Evolutionary conservation across 2,888 invertebrate species (phyloP), one percentile per base, ranked within the genome.

Genomic region (Argynnis bischoffii): DNA sequence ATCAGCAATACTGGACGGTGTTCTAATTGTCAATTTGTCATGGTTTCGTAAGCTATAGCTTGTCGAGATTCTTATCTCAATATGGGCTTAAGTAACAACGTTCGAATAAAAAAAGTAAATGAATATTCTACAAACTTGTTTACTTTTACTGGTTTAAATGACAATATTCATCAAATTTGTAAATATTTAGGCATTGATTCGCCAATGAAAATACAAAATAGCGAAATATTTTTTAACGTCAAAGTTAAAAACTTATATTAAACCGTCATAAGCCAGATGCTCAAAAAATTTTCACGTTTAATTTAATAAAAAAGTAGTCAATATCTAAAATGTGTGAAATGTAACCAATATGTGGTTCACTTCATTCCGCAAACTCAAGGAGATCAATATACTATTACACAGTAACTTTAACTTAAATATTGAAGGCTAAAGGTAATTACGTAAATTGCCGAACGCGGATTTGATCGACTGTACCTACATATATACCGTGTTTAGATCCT

Each of bases 281-380:
- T 35, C 35, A 35, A 35, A 26, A 35, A 8, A 8, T 2, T n/a
- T n/a, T n/a, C 2, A 35, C 35, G 35, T 35, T 35, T 11, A 8
- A 35, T 35, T 35, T 11, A 8, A 35, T 11, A 48, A 54, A 53
- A 66, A 70, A 47, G 63, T 48, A 67, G 21, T 16, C 11, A 8
- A 8, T 41, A 41, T 41, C 35, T 55, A 26, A 13, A 55, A 50
- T 55, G 60, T 31, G 21, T 64, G 50, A 41, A 54, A 57, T 51
- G 2, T 65, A 64, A 63, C 41, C 51, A 53, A n/a, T 68, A 55
- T 61, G 56, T 65, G 69, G 68, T 63, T 66, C 79, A 87, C 83
- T 88, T 87, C 85, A 84, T 90, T 86, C 87, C 85, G 87, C 76
- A 78, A 85, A 84, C 84, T 86, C 89, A 89, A 90, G 89, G 89